A percentile compares a stretch with the other conserved stretches of the same genome.
These are phyloP conservation scores for Gulo gulo DNA, from an alignment of 2,113 vertebrate species.

Conservation along the genomic window DNA sequence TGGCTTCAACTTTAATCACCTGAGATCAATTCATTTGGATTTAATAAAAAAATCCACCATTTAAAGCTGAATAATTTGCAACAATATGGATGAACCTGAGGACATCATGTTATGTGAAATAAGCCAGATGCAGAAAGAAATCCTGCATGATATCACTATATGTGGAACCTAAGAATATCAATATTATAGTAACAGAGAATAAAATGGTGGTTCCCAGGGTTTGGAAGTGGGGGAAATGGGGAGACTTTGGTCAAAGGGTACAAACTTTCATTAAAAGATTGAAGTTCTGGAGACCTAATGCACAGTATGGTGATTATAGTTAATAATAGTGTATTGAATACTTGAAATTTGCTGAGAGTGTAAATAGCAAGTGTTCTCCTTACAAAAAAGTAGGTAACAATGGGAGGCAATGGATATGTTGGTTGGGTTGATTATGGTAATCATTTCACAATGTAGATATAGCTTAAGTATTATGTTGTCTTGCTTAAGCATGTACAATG, in stretches of 20 bases:
- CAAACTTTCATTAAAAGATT: neutral
- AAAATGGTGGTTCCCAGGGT: accelerated
- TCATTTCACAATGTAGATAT: neutral
- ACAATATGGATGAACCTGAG: neutral
- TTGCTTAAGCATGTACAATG: neutral
- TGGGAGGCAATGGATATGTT: neutral
- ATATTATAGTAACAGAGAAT: neutral
- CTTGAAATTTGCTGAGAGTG: neutral
- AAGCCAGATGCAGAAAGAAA: neutral
- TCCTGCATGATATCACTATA: neutral
- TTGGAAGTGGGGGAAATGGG: neutral
- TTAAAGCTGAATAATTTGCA: neutral
- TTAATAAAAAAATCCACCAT: neutral
- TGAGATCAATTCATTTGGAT: neutral
- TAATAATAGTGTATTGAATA: neutral
- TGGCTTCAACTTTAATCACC: neutral
- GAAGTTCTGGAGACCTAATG: neutral
- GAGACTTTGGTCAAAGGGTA: too few species aligned
- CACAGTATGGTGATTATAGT: neutral
- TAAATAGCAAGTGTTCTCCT: neutral
- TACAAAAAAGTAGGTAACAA: neutral
- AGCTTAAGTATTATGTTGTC: neutral
- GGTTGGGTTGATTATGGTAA: neutral
- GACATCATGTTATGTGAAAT: neutral
- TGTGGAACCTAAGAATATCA: neutral